Conservation (phyloP, 2,113 vertebrate species). For the Gymnarchus niloticus region DNA sequence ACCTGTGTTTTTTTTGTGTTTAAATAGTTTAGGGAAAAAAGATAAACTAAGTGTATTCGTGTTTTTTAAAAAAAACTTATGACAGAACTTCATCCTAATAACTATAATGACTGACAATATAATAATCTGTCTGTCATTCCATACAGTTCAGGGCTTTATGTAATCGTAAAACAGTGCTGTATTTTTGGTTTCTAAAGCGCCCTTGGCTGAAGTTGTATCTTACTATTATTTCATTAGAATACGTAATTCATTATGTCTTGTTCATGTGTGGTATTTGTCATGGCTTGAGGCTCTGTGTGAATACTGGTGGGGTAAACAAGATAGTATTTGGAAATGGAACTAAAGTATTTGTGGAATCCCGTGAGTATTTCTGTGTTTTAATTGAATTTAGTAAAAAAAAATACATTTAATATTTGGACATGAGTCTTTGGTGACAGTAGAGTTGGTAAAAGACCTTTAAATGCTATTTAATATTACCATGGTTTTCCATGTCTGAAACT, state of each 20-base stretch:
- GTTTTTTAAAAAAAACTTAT: neutral
- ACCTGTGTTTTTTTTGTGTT: neutral
- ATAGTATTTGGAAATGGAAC: conserved; percentile 47
- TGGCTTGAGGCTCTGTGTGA: conserved; percentile 36
- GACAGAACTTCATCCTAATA: neutral
- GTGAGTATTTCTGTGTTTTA: conserved; percentile 10
- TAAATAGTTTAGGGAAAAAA: too few relatives aligned
- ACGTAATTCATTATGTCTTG: neutral
- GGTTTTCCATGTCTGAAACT: neutral
- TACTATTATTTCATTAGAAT: neutral
- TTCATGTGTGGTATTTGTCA: neutral
- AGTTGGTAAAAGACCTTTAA: neutral
- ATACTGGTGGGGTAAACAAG: conserved; percentile 19
- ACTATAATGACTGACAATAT: too few relatives aligned
- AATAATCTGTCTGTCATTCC: neutral
- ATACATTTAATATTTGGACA: neutral
- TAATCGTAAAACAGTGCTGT: neutral
- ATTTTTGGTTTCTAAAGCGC: neutral
- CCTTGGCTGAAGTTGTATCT: neutral
- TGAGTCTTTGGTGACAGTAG: neutral
- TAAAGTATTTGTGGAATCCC: conserved; percentile 33
- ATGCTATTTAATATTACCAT: neutral
- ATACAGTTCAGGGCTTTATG: neutral
- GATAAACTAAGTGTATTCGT: neutral
- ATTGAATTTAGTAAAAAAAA: neutral